Percentiles rank a stretch among this genome's conserved stretches.
Evolutionary conservation across 2,797 vertebrate genomes (phyloP).

Genomic region (Epinephelus awoara): DNA sequence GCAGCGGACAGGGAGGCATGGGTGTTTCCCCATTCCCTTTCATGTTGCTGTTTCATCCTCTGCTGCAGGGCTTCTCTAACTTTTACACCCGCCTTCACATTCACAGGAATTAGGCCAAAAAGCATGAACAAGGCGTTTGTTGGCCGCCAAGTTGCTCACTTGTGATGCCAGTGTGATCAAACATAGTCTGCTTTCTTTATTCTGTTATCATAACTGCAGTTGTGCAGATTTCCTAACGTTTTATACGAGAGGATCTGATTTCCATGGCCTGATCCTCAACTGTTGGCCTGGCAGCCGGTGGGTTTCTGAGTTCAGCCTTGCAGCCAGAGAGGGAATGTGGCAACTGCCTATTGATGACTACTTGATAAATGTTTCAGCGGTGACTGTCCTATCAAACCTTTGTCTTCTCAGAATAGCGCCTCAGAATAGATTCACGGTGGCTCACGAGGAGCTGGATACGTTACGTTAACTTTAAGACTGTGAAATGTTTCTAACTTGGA

Average conservation of each 20-base stretch:
- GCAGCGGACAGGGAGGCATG: constrained; percentile 67
- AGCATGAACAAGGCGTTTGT: neutral
- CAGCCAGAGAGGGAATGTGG: constrained; percentile 92
- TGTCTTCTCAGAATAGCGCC: constrained; percentile 69
- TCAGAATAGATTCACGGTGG: constrained; percentile 44
- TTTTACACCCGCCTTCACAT: constrained; percentile 37
- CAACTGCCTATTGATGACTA: constrained; percentile 90
- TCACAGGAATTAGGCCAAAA: neutral
- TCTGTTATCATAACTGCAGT: neutral
- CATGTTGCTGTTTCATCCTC: constrained; percentile 73
- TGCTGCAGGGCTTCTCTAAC: constrained; percentile 64
- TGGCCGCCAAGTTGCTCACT: constrained; percentile 1
- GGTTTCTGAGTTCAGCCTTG: constrained; percentile 87
- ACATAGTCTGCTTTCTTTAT: neutral
- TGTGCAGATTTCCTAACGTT: neutral
- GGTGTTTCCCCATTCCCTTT: constrained; percentile 80
- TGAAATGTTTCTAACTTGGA: constrained; percentile 15
- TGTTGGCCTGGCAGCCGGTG: constrained; percentile 73
- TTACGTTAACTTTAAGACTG: neutral
- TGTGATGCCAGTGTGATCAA: neutral
- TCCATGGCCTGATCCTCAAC: constrained; percentile 47
- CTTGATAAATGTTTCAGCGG: constrained; percentile 93
- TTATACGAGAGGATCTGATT: neutral
- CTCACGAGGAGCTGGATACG: neutral
- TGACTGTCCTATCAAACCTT: constrained; percentile 88